Evolutionary conservation across 2,113 vertebrate species (phyloP).

Genomic region (Hypomesus transpacificus): DNA sequence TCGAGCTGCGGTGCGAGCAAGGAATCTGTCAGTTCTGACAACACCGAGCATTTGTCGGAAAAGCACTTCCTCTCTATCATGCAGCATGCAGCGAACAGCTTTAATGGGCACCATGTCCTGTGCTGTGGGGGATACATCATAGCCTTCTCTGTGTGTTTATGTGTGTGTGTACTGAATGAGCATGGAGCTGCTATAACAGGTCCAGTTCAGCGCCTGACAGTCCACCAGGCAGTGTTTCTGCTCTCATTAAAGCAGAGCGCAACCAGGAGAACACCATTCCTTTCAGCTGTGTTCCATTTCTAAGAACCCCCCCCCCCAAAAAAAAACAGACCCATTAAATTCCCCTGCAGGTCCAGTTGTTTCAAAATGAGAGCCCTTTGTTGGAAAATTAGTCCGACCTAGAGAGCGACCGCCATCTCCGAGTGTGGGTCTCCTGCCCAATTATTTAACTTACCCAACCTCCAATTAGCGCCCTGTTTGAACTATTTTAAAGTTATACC

Average conservation of each 20-base stretch:
- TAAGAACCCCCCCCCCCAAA: constrained; percentile 27
- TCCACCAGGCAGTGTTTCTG: not conserved
- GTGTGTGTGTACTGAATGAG: not conserved
- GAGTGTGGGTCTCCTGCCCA: constrained; percentile 15
- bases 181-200: constrained; percentile 4
- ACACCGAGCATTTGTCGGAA: no score
- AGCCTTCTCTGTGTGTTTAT: not conserved
- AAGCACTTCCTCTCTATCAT: no score
- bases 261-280: not conserved
- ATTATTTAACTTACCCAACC: constrained; percentile 34
- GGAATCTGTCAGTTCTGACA: no score
- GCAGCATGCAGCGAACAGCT: no score
- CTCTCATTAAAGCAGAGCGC: not conserved
- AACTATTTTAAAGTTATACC: constrained; percentile 5
- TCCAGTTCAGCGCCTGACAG: constrained; percentile 1
- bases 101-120: not conserved
- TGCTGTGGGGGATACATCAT: not conserved
- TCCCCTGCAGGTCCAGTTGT: constrained; percentile 17
- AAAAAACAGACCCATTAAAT: not conserved
- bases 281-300: constrained; percentile 27
- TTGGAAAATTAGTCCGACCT: constrained; percentile 19
- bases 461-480: not conserved
- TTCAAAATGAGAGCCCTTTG: constrained; percentile 23
- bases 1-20: no score
- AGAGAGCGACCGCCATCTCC: constrained; percentile 4